phyloP scores from a whole-genome alignment of 2,113 vertebrate genomes.

The Trochalopteron elliotii region DNA sequence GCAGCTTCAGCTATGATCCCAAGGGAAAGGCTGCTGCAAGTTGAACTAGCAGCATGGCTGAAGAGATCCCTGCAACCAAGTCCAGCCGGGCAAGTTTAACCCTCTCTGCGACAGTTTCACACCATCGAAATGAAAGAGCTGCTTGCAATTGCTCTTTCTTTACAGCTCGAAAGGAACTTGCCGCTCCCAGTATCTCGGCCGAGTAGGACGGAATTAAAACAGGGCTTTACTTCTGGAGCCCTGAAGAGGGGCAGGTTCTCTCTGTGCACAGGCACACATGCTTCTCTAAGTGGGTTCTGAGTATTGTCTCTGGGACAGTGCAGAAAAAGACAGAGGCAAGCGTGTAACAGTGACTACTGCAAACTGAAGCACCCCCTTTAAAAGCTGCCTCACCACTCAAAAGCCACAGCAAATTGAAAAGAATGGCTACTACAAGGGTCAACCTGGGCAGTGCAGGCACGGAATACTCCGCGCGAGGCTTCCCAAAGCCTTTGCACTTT shows the following conservation, averaged over 20 bases:
- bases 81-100: constrained; percentile 7
- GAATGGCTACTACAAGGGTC: not conserved
- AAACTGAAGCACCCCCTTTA: not conserved
- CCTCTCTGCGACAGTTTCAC: not conserved
- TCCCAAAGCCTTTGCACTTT: not conserved
- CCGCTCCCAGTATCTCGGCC: not conserved
- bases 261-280: not conserved
- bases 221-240: not conserved
- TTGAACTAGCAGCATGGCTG: not conserved
- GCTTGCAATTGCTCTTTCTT: not conserved
- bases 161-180: not conserved
- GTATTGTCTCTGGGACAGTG: not conserved
- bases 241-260: not conserved
- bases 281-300: not conserved
- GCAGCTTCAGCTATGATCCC: not conserved
- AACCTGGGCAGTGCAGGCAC: accelerated
- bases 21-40: constrained; percentile 18
- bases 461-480: not conserved
- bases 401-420: not conserved
- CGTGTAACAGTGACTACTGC: accelerated
- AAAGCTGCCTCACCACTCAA: not conserved
- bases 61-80: not conserved
- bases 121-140: not conserved
- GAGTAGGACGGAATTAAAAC: not conserved
- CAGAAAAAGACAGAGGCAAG: not conserved